Evolutionary conservation across 2,888 invertebrate species (phyloP), one percentile per base, ranked within the genome.

Genomic region (Yponomeuta plumbellus): DNA sequence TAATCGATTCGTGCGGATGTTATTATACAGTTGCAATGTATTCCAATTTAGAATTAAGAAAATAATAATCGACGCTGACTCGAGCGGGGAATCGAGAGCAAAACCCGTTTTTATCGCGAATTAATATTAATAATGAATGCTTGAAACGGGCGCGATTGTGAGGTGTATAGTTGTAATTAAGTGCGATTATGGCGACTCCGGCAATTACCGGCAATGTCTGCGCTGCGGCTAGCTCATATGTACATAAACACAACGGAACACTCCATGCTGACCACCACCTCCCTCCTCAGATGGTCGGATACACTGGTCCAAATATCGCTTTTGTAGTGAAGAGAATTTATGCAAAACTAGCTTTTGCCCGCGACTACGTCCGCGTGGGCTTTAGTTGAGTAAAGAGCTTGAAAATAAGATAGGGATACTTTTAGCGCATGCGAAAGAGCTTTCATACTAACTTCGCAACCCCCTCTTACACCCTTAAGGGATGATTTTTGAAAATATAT

Each of bases 61-160:
- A 58, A 52, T 65, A 61, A 67, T 61, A 26, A 64, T 61, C 44
- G 56, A 52, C 44, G 44, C 44, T 13, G 62, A 39, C 23, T 58
- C 40, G 52, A 44, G 52, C 61, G 65, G 65, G 61, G 74, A 74
- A 75, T 76, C 75, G 76, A 76, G 76, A 76, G 73, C 73, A 76
- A 61, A 85, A 88, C 87, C 84, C 77, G 86, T 87, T 86, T 82
- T 80, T 83, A 82, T 84, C 80, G 84, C 79, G 80, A 85, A 85
- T 87, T 86, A 86, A 86, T 88, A 85, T 85, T 84, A 85, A 86
- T 86, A 86, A 85, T 84, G 85, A 85, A 84, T 84, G 84, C 82
- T 85, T 82, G 83, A 85, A 86, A 83, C 84, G 79, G 81, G 81
- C 84, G 81, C 85, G 83, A 83, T 84, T 85, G 84, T 84, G 79